A percentile compares a stretch with the other conserved stretches of the same genome.
phyloP scores from a whole-genome alignment of 2,888 invertebrate species.

The Shargacucullia verbasci region DNA sequence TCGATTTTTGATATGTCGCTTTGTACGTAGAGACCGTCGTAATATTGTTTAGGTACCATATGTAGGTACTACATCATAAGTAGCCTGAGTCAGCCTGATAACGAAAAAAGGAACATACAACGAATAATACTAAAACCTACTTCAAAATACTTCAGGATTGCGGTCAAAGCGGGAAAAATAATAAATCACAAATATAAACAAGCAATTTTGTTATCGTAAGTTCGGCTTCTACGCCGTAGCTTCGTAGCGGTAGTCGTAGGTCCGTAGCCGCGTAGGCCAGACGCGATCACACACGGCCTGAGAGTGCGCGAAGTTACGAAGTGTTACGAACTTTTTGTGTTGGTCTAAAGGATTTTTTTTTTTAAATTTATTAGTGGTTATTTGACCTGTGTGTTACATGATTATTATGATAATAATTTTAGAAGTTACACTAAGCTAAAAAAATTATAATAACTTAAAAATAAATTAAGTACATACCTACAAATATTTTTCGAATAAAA shows the following conservation, averaged over 20 bases:
- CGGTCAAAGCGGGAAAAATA: not conserved
- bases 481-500: no score
- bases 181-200: constrained; percentile 3
- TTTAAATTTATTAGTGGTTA: not conserved
- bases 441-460: no score
- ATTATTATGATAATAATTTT: no score
- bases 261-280: constrained; percentile 39
- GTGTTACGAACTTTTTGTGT: constrained; percentile 15
- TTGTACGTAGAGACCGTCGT: no score
- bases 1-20: no score
- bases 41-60: no score
- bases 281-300: constrained; percentile 15
- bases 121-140: not conserved
- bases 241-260: constrained; percentile 53
- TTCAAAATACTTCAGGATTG: not conserved
- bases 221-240: constrained; percentile 38
- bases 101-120: not conserved
- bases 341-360: not conserved
- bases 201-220: constrained; percentile 1
- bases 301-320: constrained; percentile 23
- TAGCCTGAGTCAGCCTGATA: no score
- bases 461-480: no score
- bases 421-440: no score
- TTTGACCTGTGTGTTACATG: not conserved
- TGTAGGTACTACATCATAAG: no score